Evolutionary conservation across 1,140 invertebrate species (phyloP).

Genomic region (Heliconius melpomene): DNA sequence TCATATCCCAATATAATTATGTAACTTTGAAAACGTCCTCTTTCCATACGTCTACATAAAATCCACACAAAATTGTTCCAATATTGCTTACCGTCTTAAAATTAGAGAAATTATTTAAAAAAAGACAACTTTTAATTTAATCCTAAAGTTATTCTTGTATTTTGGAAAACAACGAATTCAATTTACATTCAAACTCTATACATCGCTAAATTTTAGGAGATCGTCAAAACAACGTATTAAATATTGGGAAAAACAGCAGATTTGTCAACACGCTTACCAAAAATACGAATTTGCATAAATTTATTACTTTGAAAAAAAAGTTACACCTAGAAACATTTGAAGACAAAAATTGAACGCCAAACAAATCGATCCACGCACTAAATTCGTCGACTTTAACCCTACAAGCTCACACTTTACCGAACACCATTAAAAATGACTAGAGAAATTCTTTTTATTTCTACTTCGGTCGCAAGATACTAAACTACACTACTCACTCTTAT

Average conservation of each 20-base stretch:
- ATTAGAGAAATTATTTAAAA: neutral
- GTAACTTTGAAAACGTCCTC: slow-evolving; percentile 15
- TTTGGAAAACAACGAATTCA: neutral
- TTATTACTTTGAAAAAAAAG: slow-evolving; percentile 18
- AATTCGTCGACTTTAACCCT: slow-evolving; percentile 70
- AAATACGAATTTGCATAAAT: slow-evolving; percentile 13
- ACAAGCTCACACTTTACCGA: slow-evolving; percentile 73
- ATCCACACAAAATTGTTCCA: slow-evolving; percentile 14
- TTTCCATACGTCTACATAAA: neutral
- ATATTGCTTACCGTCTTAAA: slow-evolving; percentile 18
- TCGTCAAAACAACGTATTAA: neutral
- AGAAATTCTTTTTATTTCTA: slow-evolving; percentile 50
- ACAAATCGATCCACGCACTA: slow-evolving; percentile 43
- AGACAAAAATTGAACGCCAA: slow-evolving; percentile 26
- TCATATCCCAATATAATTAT: neutral
- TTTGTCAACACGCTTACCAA: slow-evolving; percentile 11
- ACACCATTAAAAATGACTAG: slow-evolving; percentile 63
- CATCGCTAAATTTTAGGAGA: neutral
- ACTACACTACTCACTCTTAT: slow-evolving; percentile 43
- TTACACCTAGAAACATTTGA: slow-evolving; percentile 10
- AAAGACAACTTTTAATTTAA: neutral
- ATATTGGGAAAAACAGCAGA: neutral
- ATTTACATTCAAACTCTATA: neutral
- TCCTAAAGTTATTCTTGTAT: neutral
- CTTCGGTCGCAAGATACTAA: slow-evolving; percentile 23